Percentiles rank a stretch among this genome's conserved stretches.
Conservation (phyloP, 1,140 invertebrate species). For the Drosophila watanabei region DNA sequence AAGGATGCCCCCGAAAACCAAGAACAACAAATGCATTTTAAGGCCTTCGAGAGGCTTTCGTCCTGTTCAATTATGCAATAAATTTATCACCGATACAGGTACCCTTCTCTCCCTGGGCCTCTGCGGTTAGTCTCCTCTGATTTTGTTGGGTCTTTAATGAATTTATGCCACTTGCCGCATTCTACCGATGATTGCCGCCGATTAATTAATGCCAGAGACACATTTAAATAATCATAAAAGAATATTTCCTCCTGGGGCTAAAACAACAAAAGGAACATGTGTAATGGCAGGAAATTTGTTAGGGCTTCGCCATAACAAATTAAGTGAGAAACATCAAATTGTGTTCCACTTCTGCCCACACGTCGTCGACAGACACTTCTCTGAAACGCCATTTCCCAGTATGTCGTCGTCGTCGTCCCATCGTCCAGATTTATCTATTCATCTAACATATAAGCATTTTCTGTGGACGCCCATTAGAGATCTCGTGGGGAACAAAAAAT, state of each 20-base stretch:
- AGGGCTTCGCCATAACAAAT: slow-evolving; percentile 71
- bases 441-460: slow-evolving; percentile 54
- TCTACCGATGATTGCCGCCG: slow-evolving; percentile 39
- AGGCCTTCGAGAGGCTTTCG: slow-evolving; percentile 67
- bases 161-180: slow-evolving; percentile 57
- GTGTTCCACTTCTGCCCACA: slow-evolving; percentile 55
- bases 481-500: slow-evolving; percentile 72
- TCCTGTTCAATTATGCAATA: slow-evolving; percentile 82
- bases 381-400: slow-evolving; percentile 55
- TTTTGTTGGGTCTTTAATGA: slow-evolving; percentile 41
- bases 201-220: slow-evolving; percentile 58
- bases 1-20: slow-evolving; percentile 14
- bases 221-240: slow-evolving; percentile 78
- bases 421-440: slow-evolving; percentile 55
- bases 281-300: slow-evolving; percentile 79
- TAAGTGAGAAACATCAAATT: slow-evolving; percentile 81
- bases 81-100: slow-evolving; percentile 73
- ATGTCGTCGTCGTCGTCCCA: slow-evolving; percentile 25
- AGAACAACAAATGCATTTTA: slow-evolving; percentile 59
- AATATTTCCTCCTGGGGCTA: slow-evolving; percentile 29
- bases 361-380: slow-evolving; percentile 23
- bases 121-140: slow-evolving; percentile 33
- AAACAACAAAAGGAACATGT: slow-evolving; percentile 39
- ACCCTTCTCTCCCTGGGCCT: background rate
- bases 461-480: slow-evolving; percentile 27